Percentiles rank a stretch among this genome's conserved stretches.
Evolutionary conservation across 2,797 vertebrate genomes (phyloP).

Genomic region (Syngnathus rostellatus): DNA sequence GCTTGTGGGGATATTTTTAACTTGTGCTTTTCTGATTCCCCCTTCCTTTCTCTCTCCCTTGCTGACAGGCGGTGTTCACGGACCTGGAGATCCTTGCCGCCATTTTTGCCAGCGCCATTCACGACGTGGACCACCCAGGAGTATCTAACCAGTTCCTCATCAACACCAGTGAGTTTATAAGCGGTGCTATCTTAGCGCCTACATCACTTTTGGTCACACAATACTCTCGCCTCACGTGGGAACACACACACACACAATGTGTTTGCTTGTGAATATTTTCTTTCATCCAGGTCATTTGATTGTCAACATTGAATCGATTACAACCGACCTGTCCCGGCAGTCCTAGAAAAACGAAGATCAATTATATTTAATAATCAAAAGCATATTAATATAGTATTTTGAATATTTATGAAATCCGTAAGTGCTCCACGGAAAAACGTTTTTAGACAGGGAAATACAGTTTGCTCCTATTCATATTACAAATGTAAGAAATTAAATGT

Average conservation of each 20-base stretch:
- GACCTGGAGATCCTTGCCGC: conserved; percentile 97
- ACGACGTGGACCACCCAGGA: conserved; percentile 96
- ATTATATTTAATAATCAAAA: too few relatives aligned
- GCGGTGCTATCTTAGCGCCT: conserved; percentile 19
- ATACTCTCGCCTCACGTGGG: not conserved
- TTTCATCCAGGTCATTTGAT: too few relatives aligned
- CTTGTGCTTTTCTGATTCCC: conserved; percentile 19
- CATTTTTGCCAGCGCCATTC: conserved; percentile 95
- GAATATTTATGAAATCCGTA: too few relatives aligned
- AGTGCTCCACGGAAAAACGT: too few relatives aligned
- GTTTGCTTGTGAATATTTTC: too few relatives aligned
- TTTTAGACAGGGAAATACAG: too few relatives aligned
- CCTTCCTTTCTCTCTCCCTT: conserved; percentile 16
- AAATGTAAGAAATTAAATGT: too few relatives aligned
- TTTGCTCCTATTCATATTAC: too few relatives aligned
- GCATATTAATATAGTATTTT: too few relatives aligned
- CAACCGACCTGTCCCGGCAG: too few relatives aligned
- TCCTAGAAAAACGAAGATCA: too few relatives aligned
- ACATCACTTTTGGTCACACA: conserved; percentile 11
- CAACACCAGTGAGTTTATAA: conserved; percentile 87
- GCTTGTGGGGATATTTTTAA: conserved; percentile 41
- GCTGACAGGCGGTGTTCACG: conserved; percentile 87
- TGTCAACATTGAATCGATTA: too few relatives aligned
- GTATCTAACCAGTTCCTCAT: conserved; percentile 98
- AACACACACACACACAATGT: not conserved